Percentiles rank a stretch among this genome's conserved stretches.
phyloP scores from a whole-genome alignment of 2,888 invertebrate species.

The Eupithecia abbreviata region DNA sequence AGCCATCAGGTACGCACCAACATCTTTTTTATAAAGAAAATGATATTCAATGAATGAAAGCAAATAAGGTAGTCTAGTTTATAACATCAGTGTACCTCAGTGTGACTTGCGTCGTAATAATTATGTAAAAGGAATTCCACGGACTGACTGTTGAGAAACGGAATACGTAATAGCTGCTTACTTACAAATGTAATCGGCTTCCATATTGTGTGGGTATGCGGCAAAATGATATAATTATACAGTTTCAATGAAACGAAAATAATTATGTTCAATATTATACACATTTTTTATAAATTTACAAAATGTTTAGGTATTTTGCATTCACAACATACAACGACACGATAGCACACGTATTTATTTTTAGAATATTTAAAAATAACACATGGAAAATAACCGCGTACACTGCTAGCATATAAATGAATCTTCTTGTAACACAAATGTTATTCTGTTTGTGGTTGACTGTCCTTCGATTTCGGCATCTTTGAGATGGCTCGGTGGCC shows the following conservation, averaged over 20 bases:
- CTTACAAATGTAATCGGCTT: background rate
- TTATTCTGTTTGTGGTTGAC: background rate
- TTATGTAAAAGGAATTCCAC: background rate
- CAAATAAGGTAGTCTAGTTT: no score
- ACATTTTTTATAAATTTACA: background rate
- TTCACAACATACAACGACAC: background rate
- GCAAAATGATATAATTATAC: background rate
- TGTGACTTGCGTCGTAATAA: background rate
- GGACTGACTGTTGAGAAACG: background rate
- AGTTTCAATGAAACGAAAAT: background rate
- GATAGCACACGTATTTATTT: background rate
- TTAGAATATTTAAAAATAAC: background rate
- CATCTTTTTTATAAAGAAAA: no score
- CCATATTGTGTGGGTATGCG: background rate
- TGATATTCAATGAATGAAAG: no score
- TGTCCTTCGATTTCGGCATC: background rate
- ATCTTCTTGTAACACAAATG: background rate
- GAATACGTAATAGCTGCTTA: background rate
- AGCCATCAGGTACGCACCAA: background rate
- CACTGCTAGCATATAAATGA: background rate
- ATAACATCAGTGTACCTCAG: no score
- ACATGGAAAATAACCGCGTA: background rate
- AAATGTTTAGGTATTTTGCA: background rate
- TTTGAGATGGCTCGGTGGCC: background rate
- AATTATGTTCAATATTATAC: background rate